Evolutionary conservation across 1,140 invertebrate species (phyloP).

Genomic region (Hyphantria cunea): DNA sequence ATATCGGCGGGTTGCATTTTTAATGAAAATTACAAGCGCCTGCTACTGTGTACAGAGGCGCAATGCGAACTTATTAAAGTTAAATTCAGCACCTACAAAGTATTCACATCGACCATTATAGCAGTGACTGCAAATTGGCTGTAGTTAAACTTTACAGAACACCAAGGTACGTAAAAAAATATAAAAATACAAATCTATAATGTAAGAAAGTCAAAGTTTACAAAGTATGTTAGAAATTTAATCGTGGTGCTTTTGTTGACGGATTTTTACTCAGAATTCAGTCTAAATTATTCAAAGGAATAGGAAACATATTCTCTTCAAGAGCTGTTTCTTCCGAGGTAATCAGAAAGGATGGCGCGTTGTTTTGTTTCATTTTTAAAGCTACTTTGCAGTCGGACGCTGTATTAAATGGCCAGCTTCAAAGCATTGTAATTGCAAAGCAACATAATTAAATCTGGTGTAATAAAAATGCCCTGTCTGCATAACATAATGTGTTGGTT

Average conservation of each 20-base stretch:
- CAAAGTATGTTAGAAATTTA: conserved; percentile 22
- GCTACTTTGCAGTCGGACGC: conserved; percentile 12
- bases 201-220: conserved; percentile 12
- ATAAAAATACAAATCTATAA: neutral
- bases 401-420: conserved; percentile 22
- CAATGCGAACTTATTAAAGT: conserved; percentile 60
- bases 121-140: conserved; percentile 39
- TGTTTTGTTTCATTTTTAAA: conserved; percentile 6
- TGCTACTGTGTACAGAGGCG: conserved; percentile 33
- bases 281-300: conserved; percentile 26
- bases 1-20: conserved; percentile 30
- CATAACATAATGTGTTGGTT: conserved; percentile 16
- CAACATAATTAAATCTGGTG: conserved; percentile 33
- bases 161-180: conserved; percentile 7
- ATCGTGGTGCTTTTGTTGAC: conserved; percentile 10
- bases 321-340: conserved; percentile 7
- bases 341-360: conserved; percentile 11
- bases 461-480: conserved; percentile 33
- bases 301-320: conserved; percentile 17
- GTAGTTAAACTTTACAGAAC: conserved; percentile 30
- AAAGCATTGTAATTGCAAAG: conserved; percentile 33
- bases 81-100: conserved; percentile 48
- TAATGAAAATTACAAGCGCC: conserved; percentile 34
- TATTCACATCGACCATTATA: conserved; percentile 42
- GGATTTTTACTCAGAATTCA: conserved; percentile 7